phyloP scores from a whole-genome alignment of 1,140 invertebrate species.

The Drosophila burlai region DNA sequence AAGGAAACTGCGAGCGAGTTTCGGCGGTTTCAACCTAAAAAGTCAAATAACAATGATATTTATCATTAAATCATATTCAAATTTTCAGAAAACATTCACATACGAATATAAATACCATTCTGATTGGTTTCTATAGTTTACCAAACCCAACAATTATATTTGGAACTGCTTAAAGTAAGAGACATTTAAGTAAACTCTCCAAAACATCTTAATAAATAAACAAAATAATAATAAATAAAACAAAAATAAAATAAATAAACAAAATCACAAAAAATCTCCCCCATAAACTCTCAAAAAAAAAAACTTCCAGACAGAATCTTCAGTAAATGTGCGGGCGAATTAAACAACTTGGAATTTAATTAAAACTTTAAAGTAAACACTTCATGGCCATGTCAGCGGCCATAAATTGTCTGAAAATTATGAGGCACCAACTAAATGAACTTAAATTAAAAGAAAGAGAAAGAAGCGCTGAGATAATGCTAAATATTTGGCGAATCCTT shows the following conservation, averaged over 20 bases:
- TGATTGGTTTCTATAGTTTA: too few species aligned
- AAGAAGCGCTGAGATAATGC: too few species aligned
- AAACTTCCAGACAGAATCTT: background rate
- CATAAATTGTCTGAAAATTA: conserved; percentile 75
- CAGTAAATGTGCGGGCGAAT: conserved; percentile 27
- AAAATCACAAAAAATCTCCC: background rate
- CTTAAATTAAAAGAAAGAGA: conserved; percentile 6
- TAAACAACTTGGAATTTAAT: conserved; percentile 72
- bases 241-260: background rate
- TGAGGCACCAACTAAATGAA: conserved; percentile 59
- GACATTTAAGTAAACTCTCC: too few species aligned
- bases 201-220: background rate
- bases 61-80: too few species aligned
- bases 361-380: conserved; percentile 71
- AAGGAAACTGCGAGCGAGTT: too few species aligned
- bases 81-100: too few species aligned
- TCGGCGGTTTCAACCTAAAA: too few species aligned
- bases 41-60: too few species aligned
- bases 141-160: too few species aligned
- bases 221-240: too few species aligned
- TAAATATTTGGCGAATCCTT: conserved; percentile 33
- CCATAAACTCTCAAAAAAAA: conserved; percentile 20
- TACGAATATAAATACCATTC: too few species aligned
- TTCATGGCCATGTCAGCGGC: conserved; percentile 25
- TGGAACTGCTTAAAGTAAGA: too few species aligned